phyloP scores from a whole-genome alignment of 2,113 vertebrate genomes.

The Redunca redunca region DNA sequence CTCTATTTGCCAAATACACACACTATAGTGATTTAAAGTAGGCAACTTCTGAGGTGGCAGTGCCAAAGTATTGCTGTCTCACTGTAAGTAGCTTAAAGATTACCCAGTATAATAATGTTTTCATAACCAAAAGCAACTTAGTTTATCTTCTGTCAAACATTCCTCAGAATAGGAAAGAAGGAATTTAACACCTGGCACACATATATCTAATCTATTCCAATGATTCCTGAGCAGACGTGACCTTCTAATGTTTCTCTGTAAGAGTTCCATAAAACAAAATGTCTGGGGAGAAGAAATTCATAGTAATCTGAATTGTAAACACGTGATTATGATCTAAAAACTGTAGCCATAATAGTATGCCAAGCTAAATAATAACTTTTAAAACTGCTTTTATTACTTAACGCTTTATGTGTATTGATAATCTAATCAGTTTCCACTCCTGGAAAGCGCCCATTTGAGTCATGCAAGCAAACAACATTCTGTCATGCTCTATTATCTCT shows the following conservation, averaged over 20 bases:
- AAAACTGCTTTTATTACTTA: constrained; percentile 28
- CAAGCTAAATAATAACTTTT: background rate
- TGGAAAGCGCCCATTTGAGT: background rate
- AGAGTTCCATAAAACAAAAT: background rate
- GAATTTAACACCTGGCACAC: background rate
- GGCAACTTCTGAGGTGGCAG: background rate
- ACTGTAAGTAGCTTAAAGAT: background rate
- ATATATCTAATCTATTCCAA: background rate
- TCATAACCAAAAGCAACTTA: background rate
- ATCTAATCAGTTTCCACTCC: background rate
- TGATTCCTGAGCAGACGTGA: background rate
- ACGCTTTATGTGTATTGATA: background rate
- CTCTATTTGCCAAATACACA: background rate
- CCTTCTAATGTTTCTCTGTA: background rate
- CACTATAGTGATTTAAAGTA: background rate
- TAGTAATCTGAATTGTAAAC: background rate
- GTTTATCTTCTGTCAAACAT: background rate
- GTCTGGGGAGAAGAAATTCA: constrained; percentile 1
- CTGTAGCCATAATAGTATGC: background rate
- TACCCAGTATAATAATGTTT: background rate
- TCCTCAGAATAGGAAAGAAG: background rate
- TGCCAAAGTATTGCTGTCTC: background rate
- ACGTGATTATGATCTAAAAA: background rate
- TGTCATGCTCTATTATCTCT: background rate
- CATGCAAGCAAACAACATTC: background rate